Base-by-base conservation (phyloP, 2,888 invertebrate genomes). In the Trichopoda pennipes region DNA sequence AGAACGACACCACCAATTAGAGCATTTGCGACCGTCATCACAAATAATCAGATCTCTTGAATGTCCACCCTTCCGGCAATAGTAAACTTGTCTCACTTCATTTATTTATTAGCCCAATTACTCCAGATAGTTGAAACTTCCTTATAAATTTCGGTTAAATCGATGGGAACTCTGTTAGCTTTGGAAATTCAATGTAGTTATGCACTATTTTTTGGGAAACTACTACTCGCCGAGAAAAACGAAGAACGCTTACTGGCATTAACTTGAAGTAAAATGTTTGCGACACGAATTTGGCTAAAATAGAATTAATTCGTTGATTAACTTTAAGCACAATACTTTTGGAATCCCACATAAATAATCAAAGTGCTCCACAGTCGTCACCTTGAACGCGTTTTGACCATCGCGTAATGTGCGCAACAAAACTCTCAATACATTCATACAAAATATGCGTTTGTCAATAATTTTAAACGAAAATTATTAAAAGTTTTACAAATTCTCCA, bases 191-290 rank as follows among this genome's bases (percentile, higher is more conserved):
- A 4, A 81, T 70, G 17, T 81, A 53, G 3, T 60, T 64, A 12
- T 60, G 55, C 12, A 72, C 55, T 55, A 77, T 69, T n/a, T 76
- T 79, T 9, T 63, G 78, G 77, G 14, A 75, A 82, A 28, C 70
- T 70, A 44, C 75, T 66, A 28, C 74, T 70, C 8, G 82, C 79
- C n/a, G n/a, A 28, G 68, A 75, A 75, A 75, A 79, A 16, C 75
- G 53, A 0, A 75, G 14, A 19, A 44, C 69, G 44, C 55, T 56
- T 56, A 69, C 28, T 32, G 56, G 42, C 10, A 28, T 42, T 14
- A 70, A 32, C 60, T 44, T n/a, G 80, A 32, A 35, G 63, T 69
- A 32, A 74, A 38, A 19, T 82, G 56, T 55, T 56, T 74, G 7
- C 79, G 64, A 19, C 10, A 7, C 8, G 75, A 70, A 21, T 35